Percentiles rank a stretch among this genome's conserved stretches.
Evolutionary conservation across 2,888 invertebrate genomes (phyloP).

Genomic region (Chorisops tibialis): DNA sequence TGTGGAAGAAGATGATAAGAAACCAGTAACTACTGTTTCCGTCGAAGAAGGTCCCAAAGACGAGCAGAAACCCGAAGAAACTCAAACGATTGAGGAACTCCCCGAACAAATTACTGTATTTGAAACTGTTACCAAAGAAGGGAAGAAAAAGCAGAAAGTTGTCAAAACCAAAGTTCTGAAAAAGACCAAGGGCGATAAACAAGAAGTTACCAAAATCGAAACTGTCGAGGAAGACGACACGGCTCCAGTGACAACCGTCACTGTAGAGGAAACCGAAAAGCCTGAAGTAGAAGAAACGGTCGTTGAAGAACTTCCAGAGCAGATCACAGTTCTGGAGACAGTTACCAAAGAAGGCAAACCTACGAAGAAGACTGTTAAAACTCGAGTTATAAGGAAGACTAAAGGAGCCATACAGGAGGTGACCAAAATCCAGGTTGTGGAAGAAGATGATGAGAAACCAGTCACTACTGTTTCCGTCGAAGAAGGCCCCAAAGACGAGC

Average conservation of each 20-base stretch:
- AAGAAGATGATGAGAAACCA: slow-evolving; percentile 49
- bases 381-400: slow-evolving; percentile 44
- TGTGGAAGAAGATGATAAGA: slow-evolving; percentile 46
- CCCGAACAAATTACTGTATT: slow-evolving; percentile 46
- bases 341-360: slow-evolving; percentile 36
- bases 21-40: slow-evolving; percentile 44
- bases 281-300: slow-evolving; percentile 25
- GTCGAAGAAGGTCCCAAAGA: slow-evolving; percentile 39
- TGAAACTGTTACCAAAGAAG: slow-evolving; percentile 51
- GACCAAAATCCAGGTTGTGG: slow-evolving; percentile 49
- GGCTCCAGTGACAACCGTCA: slow-evolving; percentile 37
- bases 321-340: slow-evolving; percentile 42
- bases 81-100: slow-evolving; percentile 36
- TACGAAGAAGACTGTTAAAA: slow-evolving; percentile 44
- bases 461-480: slow-evolving; percentile 40
- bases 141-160: slow-evolving; percentile 45
- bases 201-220: slow-evolving; percentile 47
- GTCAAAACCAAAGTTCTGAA: slow-evolving; percentile 36
- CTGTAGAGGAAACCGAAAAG: slow-evolving; percentile 34
- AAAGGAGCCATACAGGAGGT: slow-evolving; percentile 47
- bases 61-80: slow-evolving; percentile 25
- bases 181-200: slow-evolving; percentile 38
- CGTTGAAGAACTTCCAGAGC: slow-evolving; percentile 33
- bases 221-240: slow-evolving; percentile 47
- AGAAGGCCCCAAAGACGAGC: slow-evolving; percentile 27